These are phyloP conservation scores for Liparis tanakae DNA, from an alignment of 2,797 vertebrate genomes.

Conservation along the genomic window DNA sequence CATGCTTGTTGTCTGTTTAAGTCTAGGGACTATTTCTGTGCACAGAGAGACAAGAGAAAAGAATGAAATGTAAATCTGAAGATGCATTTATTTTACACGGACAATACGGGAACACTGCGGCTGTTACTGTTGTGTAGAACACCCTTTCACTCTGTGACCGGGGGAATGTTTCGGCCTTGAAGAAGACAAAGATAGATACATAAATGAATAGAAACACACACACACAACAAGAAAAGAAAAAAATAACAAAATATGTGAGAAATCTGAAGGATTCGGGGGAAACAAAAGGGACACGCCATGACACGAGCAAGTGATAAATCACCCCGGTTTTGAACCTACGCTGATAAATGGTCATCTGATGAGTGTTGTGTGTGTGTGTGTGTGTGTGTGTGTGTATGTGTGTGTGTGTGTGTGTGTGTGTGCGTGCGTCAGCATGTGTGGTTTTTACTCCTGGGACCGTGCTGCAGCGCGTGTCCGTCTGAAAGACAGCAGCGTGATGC, in stretches of 20 bases:
- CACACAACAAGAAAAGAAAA: background rate
- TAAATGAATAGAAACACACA: background rate
- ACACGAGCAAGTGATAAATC: constrained; percentile 58
- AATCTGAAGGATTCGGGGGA: constrained; percentile 24
- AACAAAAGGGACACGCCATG: constrained; percentile 9
- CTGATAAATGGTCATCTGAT: constrained; percentile 67
- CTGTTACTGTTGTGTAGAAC: background rate
- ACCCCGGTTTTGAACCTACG: constrained; percentile 40
- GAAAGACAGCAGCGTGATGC: constrained; percentile 66
- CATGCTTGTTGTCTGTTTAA: constrained; percentile 32
- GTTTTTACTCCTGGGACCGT: constrained; percentile 65
- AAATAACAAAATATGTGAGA: background rate
- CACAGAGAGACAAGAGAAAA: background rate
- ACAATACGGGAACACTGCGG: constrained; percentile 8
- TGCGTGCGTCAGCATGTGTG: constrained; percentile 57
- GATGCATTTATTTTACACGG: constrained; percentile 35
- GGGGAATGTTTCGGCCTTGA: background rate
- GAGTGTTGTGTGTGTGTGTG: too few relatives aligned
- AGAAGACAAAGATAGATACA: background rate
- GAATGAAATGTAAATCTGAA: constrained; percentile 33
- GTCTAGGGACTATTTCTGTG: constrained; percentile 44
- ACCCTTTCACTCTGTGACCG: constrained; percentile 8
- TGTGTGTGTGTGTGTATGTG: constrained; percentile 28
- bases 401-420: constrained; percentile 36
- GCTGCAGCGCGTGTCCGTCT: constrained; percentile 39